These are phyloP conservation scores for Aleiodes sp. DNA, from an alignment of 1,140 invertebrate species.

Conservation along the genomic window DNA sequence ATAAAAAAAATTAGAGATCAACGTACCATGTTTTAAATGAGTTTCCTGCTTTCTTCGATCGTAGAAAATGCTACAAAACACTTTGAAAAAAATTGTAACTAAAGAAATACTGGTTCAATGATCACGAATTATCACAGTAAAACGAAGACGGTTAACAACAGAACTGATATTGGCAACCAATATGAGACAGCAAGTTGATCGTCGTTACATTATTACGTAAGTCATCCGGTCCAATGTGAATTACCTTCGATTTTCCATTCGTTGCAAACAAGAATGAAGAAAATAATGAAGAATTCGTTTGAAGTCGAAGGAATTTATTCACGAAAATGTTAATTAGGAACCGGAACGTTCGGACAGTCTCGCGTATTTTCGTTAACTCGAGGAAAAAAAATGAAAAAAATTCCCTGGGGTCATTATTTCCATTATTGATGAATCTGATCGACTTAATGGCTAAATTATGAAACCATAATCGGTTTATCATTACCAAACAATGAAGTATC, in stretches of 20 bases:
- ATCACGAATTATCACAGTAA: neutral
- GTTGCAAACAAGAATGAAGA: neutral
- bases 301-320: neutral
- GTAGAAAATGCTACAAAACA: neutral
- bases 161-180: neutral
- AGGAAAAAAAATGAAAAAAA: too few relatives aligned
- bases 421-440: too few relatives aligned
- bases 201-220: conserved; percentile 19
- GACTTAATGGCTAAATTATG: too few relatives aligned
- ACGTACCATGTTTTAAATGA: neutral
- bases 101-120: neutral
- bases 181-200: conserved; percentile 18
- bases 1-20: neutral
- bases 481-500: too few relatives aligned
- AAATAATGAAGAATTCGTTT: neutral
- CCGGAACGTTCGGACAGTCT: too few relatives aligned
- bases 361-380: too few relatives aligned
- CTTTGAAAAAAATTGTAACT: neutral
- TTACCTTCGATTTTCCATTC: neutral
- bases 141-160: neutral
- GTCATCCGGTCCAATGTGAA: neutral
- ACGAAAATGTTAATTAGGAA: too few relatives aligned
- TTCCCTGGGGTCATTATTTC: too few relatives aligned
- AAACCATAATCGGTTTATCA: too few relatives aligned
- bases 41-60: neutral